These are phyloP conservation scores for Eriosoma lanigerum DNA, from an alignment of 1,140 invertebrate species.

Conservation along the genomic window DNA sequence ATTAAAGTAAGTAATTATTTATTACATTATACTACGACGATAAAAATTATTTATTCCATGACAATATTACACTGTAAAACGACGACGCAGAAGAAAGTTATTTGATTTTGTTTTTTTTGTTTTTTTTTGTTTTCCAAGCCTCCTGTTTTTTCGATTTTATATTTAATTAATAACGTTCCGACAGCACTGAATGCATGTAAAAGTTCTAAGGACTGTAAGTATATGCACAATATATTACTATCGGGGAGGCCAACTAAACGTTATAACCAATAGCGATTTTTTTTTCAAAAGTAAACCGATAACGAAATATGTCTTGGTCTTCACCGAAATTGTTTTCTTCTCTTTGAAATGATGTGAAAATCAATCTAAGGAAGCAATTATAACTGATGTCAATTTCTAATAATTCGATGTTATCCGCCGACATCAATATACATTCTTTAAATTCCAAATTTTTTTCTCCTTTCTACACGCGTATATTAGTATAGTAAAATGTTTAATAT, in stretches of 20 bases:
- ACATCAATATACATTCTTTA: not conserved
- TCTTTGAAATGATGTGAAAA: constrained; percentile 1
- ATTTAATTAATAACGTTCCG: not conserved
- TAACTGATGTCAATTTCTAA: not conserved
- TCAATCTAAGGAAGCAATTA: not conserved
- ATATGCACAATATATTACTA: too few species aligned
- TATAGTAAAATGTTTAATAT: too few species aligned
- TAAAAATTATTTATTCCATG: too few species aligned
- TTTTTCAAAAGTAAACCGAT: not conserved
- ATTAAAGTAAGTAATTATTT: too few species aligned
- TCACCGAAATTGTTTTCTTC: not conserved
- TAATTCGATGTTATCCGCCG: not conserved
- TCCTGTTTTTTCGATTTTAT: not conserved
- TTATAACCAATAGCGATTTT: not conserved
- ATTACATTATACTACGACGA: too few species aligned
- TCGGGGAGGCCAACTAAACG: not conserved
- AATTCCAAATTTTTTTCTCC: not conserved
- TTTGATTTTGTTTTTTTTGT: too few species aligned
- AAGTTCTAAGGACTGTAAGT: too few species aligned
- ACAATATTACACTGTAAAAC: too few species aligned
- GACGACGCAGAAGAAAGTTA: too few species aligned
- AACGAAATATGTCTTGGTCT: not conserved
- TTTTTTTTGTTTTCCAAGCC: too few species aligned
- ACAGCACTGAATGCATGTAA: not conserved
- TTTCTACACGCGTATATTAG: too few species aligned